Evolutionary conservation across 2,797 vertebrate species (phyloP).

Genomic region (Liasis olivaceus): DNA sequence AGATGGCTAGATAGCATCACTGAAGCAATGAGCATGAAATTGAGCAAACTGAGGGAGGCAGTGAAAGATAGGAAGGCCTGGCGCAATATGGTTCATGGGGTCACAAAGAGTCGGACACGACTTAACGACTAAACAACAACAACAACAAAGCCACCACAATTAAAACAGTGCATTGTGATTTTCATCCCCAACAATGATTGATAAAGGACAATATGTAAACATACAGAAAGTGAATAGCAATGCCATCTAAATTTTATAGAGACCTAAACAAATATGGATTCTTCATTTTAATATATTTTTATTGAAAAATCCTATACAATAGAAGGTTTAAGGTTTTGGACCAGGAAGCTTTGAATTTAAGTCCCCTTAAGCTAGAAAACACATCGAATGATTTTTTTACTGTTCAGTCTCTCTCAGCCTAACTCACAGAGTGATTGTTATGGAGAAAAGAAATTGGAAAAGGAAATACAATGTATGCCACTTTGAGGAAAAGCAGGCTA

Average conservation of each 20-base stretch:
- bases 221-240: conserved; percentile 65
- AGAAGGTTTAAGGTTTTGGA: not conserved
- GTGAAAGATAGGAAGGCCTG: too few relatives aligned
- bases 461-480: not conserved
- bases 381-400: not conserved
- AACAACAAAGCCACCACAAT: conserved; percentile 62
- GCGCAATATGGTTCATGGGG: too few relatives aligned
- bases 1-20: too few relatives aligned
- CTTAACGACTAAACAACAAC: too few relatives aligned
- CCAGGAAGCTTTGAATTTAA: not conserved
- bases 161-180: conserved; percentile 71
- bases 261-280: conserved; percentile 68
- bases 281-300: not conserved
- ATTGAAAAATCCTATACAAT: not conserved
- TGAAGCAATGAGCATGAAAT: too few relatives aligned
- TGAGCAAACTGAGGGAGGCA: too few relatives aligned
- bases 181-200: conserved; percentile 72
- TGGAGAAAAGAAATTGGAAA: not conserved
- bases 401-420: not conserved
- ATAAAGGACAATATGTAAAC: conserved; percentile 74
- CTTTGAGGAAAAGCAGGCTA: not conserved
- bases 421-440: not conserved
- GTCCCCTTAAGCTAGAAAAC: not conserved
- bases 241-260: conserved; percentile 71
- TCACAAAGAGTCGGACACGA: too few relatives aligned